Evolutionary conservation across 1,140 invertebrate species (phyloP), one percentile per base, ranked within the genome.

Genomic region (Bathynomus jamesi): DNA sequence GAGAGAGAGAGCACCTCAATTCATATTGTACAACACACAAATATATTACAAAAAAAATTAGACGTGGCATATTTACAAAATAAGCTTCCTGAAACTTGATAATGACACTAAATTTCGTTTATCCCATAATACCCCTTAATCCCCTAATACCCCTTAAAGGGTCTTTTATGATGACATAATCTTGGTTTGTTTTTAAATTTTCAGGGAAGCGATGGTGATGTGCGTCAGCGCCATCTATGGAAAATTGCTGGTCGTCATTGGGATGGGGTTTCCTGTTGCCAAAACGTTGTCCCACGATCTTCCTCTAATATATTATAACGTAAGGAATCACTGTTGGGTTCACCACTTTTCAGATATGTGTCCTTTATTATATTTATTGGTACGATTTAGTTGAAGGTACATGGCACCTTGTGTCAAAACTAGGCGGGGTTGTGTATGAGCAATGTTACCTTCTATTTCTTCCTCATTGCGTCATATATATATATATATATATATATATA

Each of bases 171-270:
- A 17, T 17, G 13, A 53, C 21, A 53, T 53, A 53, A 53, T 53
- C 13, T 53, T 17, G 13, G 21, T 53, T 17, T 53, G 21, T 53
- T 17, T 53, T 17, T 53, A 53, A 3, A 2, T 53, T 17, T 53
- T 62, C 79, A 91, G 92, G 66, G 90, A 93, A 81, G 89, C 90
- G 66, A 82, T 94, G 76, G 90, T 93, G 70, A 91, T 91, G 24
- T 90, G 93, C 21, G 84, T 96, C 67, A 95, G 93, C 76, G 94
- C 94, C 0, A 85, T 96, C 3, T 96, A 97, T 80, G 92, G 92
- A n/a, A 95, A 96, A 82, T 84, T 96, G 3, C 82, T 97, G 65
- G 92, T 96, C 28, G 93, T 96, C 13, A 93, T 96, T 90, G 95
- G 94, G 27, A 88, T 94, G 78, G 93, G 93, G 7, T 94, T 97